These are phyloP conservation scores for Parelbella ahira DNA, from an alignment of 2,888 invertebrate genomes.

Conservation along the genomic window DNA sequence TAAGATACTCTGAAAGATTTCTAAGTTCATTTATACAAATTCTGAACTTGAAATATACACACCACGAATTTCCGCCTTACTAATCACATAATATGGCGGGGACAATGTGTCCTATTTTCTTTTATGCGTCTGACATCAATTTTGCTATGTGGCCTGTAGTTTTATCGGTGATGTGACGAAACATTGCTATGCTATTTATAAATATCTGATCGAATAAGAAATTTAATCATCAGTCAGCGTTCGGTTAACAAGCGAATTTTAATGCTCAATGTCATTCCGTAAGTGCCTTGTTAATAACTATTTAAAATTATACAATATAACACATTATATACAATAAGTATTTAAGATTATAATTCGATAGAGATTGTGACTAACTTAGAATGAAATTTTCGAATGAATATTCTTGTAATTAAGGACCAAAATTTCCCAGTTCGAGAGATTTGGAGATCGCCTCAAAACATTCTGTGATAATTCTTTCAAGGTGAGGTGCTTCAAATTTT, in stretches of 20 bases:
- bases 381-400: slow-evolving; percentile 15
- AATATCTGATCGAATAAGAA: background rate
- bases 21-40: too few species aligned
- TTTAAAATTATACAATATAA: slow-evolving; percentile 19
- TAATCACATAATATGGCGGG: too few species aligned
- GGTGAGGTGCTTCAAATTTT: slow-evolving; percentile 73
- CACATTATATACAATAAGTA: slow-evolving; percentile 41
- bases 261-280: slow-evolving; percentile 73
- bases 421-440: slow-evolving; percentile 35
- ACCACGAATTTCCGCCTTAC: too few species aligned
- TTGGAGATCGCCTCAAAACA: slow-evolving; percentile 73
- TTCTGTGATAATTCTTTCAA: slow-evolving; percentile 79
- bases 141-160: slow-evolving; percentile 10
- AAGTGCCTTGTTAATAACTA: slow-evolving; percentile 51
- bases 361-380: slow-evolving; percentile 23
- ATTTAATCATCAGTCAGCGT: slow-evolving; percentile 15
- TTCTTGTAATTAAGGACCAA: slow-evolving; percentile 30
- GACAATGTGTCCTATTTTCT: too few species aligned
- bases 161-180: slow-evolving; percentile 4
- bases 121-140: slow-evolving; percentile 12
- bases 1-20: too few species aligned
- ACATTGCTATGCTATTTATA: slow-evolving; percentile 2
- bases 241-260: slow-evolving; percentile 30
- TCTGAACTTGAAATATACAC: too few species aligned
- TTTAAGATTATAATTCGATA: slow-evolving; percentile 40